Base-by-base conservation (phyloP, 2,113 vertebrate genomes). In the Sisor rabdophorus region DNA sequence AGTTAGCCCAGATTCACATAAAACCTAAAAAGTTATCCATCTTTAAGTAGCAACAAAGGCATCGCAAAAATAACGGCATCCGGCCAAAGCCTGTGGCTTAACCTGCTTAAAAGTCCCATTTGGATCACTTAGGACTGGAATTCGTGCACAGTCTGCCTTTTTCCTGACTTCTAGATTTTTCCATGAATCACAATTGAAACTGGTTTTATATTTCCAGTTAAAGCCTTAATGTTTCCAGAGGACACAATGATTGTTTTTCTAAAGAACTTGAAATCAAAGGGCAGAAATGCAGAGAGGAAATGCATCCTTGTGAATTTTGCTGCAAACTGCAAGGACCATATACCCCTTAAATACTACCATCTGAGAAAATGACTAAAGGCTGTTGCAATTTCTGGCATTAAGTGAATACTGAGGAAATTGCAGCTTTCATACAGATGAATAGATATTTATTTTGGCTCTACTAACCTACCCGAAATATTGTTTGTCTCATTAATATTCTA, bases 31-130 rank as follows among this genome's bases (percentile, higher is more conserved):
- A 83, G 73, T 69, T 15, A 60, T 75, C 71, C 60, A 81, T 79
- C 82, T 82, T 69, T 47, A 64, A 79, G 17, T 48, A 47, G 63
- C 72, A 73, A 63, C 68, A 73, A 83, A 86, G 86, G 87, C 82
- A 81, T 77, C 79, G 81, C 80, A 79, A 80, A 74, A 78, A 82
- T 58, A 77, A n/a, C 63, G 30, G 58, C 80, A 85, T 86, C 86
- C 84, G 83, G 63, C 80, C 47, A 47, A 55, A 60, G 70, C 28
- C 59, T 75, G 75, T 71, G 67, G 28, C 36, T 78, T 73, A 75
- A 79, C 61, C 76, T 75, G 56, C 53, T 77, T 59, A 79, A 70
- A 52, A 75, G 63, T 84, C 68, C 77, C 79, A 59, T 22, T 36
- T 48, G 67, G 69, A 55, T 72, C 63, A 52, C 50, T 26, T n/a